Percentiles rank a stretch among this genome's conserved stretches.
These are phyloP conservation scores for Cyphotilapia sp. DNA, from an alignment of 2,113 vertebrate species.

Conservation along the genomic window DNA sequence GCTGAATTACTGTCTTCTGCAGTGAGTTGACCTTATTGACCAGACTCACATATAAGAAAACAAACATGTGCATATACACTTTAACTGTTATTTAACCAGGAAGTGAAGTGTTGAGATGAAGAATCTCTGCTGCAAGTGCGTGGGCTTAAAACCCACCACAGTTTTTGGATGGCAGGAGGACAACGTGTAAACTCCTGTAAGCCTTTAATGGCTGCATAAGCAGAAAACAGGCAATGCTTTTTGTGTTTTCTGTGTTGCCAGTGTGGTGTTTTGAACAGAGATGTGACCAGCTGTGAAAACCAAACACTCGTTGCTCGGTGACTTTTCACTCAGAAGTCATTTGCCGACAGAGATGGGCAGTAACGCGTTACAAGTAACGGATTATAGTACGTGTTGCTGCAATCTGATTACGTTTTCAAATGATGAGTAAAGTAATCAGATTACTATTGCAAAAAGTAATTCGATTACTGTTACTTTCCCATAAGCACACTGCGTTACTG, in stretches of 20 bases:
- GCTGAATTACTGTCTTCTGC: not conserved
- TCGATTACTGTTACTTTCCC: accelerated
- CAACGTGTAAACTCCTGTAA: not conserved
- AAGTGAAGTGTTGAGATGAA: not conserved
- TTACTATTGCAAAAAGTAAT: not conserved
- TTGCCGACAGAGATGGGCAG: not conserved
- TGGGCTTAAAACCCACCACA: not conserved
- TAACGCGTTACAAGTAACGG: not conserved
- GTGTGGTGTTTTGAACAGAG: accelerated
- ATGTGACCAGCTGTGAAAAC: not conserved
- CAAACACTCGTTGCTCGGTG: not conserved
- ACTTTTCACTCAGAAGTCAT: not conserved
- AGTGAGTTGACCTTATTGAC: not conserved
- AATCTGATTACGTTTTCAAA: accelerated
- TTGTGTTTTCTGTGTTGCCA: not conserved
- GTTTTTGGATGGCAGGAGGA: not conserved
- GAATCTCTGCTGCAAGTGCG: not conserved
- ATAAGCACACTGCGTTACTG: not conserved
- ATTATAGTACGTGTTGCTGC: not conserved
- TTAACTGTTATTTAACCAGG: not conserved
- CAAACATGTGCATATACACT: accelerated
- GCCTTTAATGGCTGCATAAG: accelerated
- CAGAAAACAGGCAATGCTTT: not conserved
- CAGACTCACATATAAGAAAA: not conserved
- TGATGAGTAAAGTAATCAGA: accelerated